Evolutionary conservation across 2,888 invertebrate species (phyloP), one percentile per base, ranked within the genome.

Genomic region (Drosophila colorata): DNA sequence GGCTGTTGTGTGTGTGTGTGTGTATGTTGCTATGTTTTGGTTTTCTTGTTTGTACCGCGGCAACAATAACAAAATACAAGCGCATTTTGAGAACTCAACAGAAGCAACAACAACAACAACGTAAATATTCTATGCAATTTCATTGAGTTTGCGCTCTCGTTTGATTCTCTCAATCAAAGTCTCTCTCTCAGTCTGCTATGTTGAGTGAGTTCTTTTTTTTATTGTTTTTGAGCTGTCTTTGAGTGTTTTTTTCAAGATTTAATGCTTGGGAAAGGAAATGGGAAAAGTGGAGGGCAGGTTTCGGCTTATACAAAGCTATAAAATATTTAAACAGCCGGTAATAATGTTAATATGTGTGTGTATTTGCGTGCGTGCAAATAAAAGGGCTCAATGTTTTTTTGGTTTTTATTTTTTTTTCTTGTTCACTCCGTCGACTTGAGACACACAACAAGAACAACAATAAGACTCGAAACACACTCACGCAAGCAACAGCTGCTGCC

Each of bases 111-210:
- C 44, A 67, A 66, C 49, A 75, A 83, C 69, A 76, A 76, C 65
- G 66, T 48, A 70, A 43, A 63, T 58, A 70, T 59, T 70, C 56
- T 61, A 72, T 84, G 81, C 78, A 81, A 67, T 71, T 85, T 82
- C 59, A 55, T 37, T 68, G 84, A 80, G 87, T 71, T 63, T 80
- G 87, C 88, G 85, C 73, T 69, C 67, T 53, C 20, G 20, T 16
- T 52, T 35, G 20, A 53, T 1, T 31, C 31, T 28, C 33, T 60
- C 47, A 25, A 6, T 18, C 47, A 69, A 65, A 37, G 6, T 14
- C 23, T 60, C 47, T 31, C 7, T 18, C 47, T 75, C 70, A 37
- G 6, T 14, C 23, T 55, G 59, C 52, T 41, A 55, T 44, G 37
- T 55, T 74, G 60, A 66, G 86, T 66, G 83, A 47, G 28, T 28